phyloP scores from a whole-genome alignment of 2,113 vertebrate genomes.

The Proterorhinus semilunaris region DNA sequence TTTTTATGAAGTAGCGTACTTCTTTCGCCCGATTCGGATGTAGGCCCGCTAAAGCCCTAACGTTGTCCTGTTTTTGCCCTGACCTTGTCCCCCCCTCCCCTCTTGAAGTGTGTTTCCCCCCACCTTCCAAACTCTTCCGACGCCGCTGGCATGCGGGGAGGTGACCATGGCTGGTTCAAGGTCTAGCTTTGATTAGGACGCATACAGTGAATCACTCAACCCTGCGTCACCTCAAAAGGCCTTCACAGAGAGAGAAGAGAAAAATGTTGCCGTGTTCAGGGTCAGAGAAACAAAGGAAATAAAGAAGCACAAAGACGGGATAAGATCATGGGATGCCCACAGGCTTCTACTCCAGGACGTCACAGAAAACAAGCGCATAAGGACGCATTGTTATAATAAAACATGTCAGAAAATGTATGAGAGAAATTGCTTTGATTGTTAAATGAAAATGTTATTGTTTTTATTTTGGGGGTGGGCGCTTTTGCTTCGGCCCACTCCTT shows the following conservation, averaged over 20 bases:
- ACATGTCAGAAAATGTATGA: background rate
- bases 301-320: constrained; percentile 7
- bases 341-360: constrained; percentile 1
- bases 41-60: too few species aligned
- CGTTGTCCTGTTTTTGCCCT: too few species aligned
- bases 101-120: too few species aligned
- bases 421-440: too few species aligned
- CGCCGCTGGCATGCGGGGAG: background rate
- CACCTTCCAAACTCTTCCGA: too few species aligned
- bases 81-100: too few species aligned
- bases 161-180: constrained; percentile 16
- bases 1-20: too few species aligned
- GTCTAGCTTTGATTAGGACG: constrained; percentile 27
- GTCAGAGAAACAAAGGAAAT: constrained; percentile 9
- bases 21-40: too few species aligned
- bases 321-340: constrained; percentile 7
- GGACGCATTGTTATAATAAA: background rate
- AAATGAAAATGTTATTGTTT: too few species aligned
- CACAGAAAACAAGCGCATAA: background rate
- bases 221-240: constrained; percentile 11
- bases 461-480: too few species aligned
- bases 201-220: constrained; percentile 14
- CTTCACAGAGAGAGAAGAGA: background rate
- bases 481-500: too few species aligned
- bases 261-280: background rate